These are phyloP conservation scores for Cyaniris semiargus DNA, from an alignment of 2,888 invertebrate species.

Conservation along the genomic window DNA sequence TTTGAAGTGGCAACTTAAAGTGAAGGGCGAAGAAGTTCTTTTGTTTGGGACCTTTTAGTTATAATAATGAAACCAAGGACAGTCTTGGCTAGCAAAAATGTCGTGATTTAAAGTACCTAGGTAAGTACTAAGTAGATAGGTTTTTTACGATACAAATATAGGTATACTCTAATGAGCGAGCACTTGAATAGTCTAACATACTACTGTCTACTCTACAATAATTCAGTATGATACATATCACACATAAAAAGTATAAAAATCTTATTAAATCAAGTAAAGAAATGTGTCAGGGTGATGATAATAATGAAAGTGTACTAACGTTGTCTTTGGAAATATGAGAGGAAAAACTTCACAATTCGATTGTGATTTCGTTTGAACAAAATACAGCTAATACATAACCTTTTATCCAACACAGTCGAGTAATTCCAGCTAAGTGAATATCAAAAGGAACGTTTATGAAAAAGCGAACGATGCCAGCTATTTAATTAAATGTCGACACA, in stretches of 20 bases:
- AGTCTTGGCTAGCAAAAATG: background rate
- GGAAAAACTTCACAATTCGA: too few relatives aligned
- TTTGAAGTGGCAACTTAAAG: slow-evolving; percentile 21
- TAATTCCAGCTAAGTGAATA: background rate
- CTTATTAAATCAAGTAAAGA: too few relatives aligned
- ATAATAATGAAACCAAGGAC: background rate
- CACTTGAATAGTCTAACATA: too few relatives aligned
- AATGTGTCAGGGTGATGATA: too few relatives aligned
- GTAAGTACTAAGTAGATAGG: background rate
- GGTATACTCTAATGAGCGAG: too few relatives aligned
- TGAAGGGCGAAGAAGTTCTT: slow-evolving; percentile 10
- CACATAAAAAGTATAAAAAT: too few relatives aligned
- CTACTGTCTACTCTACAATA: too few relatives aligned
- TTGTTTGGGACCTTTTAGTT: background rate
- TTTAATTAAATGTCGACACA: slow-evolving; percentile 25
- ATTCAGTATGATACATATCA: too few relatives aligned
- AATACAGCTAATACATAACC: background rate
- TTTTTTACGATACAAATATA: too few relatives aligned
- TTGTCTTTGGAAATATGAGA: too few relatives aligned
- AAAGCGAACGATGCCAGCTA: background rate
- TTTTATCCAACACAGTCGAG: background rate
- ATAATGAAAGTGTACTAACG: too few relatives aligned
- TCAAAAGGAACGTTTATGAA: slow-evolving; percentile 21
- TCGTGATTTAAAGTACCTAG: background rate
- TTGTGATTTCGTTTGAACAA: too few relatives aligned